These are phyloP conservation scores for Threskiornis aethiopicus DNA, from an alignment of 2,797 vertebrate genomes.

Conservation along the genomic window DNA sequence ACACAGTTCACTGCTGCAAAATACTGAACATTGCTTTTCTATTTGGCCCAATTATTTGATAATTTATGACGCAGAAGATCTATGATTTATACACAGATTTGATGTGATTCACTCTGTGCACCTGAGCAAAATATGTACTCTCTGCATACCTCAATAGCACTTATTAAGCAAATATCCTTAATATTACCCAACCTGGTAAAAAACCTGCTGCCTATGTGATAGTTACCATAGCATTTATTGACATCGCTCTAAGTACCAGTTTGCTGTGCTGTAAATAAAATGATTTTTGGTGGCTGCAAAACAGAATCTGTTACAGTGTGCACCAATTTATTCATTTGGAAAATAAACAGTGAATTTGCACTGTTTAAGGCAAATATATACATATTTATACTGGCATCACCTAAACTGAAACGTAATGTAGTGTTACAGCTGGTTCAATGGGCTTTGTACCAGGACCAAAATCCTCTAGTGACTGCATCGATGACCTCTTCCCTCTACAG, in stretches of 20 bases:
- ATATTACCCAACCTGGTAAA: background rate
- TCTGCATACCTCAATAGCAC: background rate
- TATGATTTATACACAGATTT: background rate
- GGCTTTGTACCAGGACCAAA: background rate
- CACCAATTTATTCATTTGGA: accelerated
- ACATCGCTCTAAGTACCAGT: background rate
- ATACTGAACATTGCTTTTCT: background rate
- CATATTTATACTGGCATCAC: background rate
- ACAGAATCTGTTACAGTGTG: background rate
- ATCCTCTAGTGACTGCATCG: background rate
- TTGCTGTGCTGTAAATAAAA: background rate
- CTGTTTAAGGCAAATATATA: background rate
- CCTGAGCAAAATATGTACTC: background rate
- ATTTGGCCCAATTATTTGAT: background rate
- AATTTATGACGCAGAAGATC: background rate
- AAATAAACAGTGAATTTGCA: background rate
- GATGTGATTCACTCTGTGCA: background rate
- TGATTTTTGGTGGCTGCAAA: background rate
- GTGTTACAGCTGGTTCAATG: background rate
- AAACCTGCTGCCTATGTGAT: background rate
- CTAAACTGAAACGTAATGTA: background rate
- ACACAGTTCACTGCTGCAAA: background rate
- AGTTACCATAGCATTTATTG: background rate
- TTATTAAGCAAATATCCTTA: background rate
- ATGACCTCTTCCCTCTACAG: background rate